Evolutionary conservation across 2,113 vertebrate species (phyloP).

Genomic region (Opisthocomus hoazin): DNA sequence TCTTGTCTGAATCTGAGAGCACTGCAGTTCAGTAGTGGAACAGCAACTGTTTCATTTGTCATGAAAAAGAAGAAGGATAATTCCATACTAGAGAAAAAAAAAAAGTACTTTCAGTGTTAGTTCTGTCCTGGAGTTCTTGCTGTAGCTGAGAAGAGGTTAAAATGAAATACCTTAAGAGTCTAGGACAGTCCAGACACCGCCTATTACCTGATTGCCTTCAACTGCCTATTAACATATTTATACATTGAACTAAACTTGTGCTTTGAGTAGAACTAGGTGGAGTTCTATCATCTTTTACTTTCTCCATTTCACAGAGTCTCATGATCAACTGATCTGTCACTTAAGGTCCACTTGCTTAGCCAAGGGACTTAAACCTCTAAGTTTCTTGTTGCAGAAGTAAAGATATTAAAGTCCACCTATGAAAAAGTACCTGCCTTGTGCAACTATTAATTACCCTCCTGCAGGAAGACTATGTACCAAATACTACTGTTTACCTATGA

Average conservation of each 20-base stretch:
- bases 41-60: background rate
- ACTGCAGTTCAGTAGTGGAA: background rate
- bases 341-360: background rate
- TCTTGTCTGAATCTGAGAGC: background rate
- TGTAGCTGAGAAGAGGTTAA: background rate
- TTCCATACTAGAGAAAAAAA: background rate
- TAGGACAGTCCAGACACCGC: background rate
- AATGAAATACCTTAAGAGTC: background rate
- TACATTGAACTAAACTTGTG: background rate
- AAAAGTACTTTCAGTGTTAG: background rate
- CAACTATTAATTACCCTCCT: background rate
- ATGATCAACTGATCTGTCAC: background rate
- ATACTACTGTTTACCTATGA: background rate
- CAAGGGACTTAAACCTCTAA: background rate
- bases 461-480: background rate
- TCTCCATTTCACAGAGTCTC: background rate
- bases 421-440: background rate
- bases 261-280: background rate
- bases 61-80: background rate
- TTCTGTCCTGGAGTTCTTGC: background rate
- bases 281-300: background rate
- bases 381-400: background rate
- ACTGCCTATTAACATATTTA: background rate
- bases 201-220: background rate
- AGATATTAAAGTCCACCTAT: background rate